Conservation (phyloP, 2,888 invertebrate genomes). For the Agrilus biguttatus region DNA sequence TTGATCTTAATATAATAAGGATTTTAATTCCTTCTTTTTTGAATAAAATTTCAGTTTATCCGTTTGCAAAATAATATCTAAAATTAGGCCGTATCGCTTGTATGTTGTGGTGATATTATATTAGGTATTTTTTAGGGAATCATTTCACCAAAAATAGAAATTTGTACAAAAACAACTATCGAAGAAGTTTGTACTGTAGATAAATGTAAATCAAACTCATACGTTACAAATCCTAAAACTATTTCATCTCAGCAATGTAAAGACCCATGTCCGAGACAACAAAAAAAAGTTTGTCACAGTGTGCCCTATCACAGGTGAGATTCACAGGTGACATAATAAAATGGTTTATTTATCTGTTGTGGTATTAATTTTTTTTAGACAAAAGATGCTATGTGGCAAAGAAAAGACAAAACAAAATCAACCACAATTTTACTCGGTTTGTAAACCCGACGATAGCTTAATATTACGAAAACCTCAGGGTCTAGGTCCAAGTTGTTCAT, state of each 20-base stretch:
- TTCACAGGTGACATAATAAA: neutral
- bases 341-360: neutral
- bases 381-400: neutral
- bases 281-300: conserved; percentile 38
- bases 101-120: no score
- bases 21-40: no score
- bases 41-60: neutral
- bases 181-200: conserved; percentile 35
- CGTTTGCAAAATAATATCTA: neutral
- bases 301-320: conserved; percentile 34
- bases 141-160: conserved; percentile 55
- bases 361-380: neutral
- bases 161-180: conserved; percentile 50
- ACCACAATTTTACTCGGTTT: no score
- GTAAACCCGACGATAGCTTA: no score
- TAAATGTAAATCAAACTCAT: conserved; percentile 12
- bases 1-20: no score
- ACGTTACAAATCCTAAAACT: conserved; percentile 29
- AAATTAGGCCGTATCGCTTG: neutral
- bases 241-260: conserved; percentile 22
- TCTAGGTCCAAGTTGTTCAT: no score
- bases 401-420: conserved; percentile 1
- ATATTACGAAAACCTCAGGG: no score
- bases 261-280: conserved; percentile 12
- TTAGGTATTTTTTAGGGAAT: conserved; percentile 54